phyloP scores from a whole-genome alignment of 2,888 invertebrate genomes.

The Scaptomyza reducta region DNA sequence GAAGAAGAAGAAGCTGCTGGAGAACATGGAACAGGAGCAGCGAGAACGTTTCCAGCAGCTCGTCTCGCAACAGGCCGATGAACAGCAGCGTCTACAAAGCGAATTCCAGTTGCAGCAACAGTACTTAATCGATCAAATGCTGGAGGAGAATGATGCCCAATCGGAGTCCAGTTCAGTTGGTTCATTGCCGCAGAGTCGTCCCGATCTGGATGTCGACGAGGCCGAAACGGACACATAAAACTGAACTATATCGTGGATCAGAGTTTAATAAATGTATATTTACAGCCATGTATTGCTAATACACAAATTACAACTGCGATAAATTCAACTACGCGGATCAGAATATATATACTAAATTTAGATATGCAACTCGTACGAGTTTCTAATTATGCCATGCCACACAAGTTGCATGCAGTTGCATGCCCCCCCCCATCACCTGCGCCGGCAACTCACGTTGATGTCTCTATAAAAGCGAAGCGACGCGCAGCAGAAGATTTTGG shows the following conservation, averaged over 20 bases:
- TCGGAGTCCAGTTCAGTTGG: conserved; percentile 20
- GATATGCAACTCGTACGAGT: conserved; percentile 22
- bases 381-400: conserved; percentile 73
- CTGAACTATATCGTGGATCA: no score
- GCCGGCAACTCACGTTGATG: conserved; percentile 70
- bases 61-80: conserved; percentile 39
- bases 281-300: no score
- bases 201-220: conserved; percentile 5
- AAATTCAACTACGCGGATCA: conserved; percentile 25
- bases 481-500: conserved; percentile 9
- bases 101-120: conserved; percentile 50
- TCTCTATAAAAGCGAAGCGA: conserved; percentile 53
- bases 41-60: conserved; percentile 37
- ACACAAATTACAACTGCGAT: conserved; percentile 15
- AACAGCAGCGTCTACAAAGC: conserved; percentile 49
- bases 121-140: conserved; percentile 42
- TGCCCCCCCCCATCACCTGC: conserved; percentile 54
- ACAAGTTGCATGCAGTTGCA: conserved; percentile 52
- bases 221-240: neutral
- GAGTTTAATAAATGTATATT: conserved; percentile 18
- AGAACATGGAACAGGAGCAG: conserved; percentile 37
- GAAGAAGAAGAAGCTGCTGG: conserved; percentile 22
- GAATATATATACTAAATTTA: conserved; percentile 57
- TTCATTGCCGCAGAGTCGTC: conserved; percentile 36
- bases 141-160: conserved; percentile 7